phyloP scores from a whole-genome alignment of 1,140 invertebrate species.

The Charaxes varanes region DNA sequence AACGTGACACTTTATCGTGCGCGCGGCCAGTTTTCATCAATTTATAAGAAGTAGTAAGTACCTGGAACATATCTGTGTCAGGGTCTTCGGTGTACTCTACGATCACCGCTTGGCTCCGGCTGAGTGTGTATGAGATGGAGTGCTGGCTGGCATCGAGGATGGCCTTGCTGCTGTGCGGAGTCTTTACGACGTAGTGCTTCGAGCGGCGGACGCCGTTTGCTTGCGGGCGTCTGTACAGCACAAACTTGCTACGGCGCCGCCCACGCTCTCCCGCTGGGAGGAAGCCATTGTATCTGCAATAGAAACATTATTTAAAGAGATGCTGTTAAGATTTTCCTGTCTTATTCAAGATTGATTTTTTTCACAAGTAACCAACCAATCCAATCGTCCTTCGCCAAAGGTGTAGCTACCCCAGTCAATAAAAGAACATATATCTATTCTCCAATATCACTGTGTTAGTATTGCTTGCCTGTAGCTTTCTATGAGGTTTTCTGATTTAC shows the following conservation, averaged over 20 bases:
- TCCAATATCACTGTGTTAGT: too few species aligned
- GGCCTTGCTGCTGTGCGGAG: constrained; percentile 90
- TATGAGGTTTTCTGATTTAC: too few species aligned
- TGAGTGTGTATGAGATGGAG: constrained; percentile 97
- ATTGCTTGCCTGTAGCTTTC: too few species aligned
- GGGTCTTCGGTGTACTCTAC: constrained; percentile 97
- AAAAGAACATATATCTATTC: too few species aligned
- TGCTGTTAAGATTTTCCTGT: too few species aligned
- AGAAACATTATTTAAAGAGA: neutral
- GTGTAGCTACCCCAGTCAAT: too few species aligned
- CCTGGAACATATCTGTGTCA: constrained; percentile 99
- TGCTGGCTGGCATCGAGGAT: constrained; percentile 93
- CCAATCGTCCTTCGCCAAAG: too few species aligned
- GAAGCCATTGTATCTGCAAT: constrained; percentile 94
- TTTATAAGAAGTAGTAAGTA: too few species aligned
- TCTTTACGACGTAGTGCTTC: constrained; percentile 96
- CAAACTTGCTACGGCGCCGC: constrained; percentile 94
- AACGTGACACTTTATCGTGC: too few species aligned
- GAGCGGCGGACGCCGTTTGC: constrained; percentile 96
- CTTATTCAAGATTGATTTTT: too few species aligned
- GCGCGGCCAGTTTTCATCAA: too few species aligned
- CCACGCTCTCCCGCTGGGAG: constrained; percentile 94
- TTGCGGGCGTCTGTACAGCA: constrained; percentile 86
- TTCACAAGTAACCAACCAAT: too few species aligned
- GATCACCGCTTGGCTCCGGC: constrained; percentile 96